Evolutionary conservation across 2,888 invertebrate genomes (phyloP), one percentile per base, ranked within the genome.

Genomic region (Heteropelma amictum): DNA sequence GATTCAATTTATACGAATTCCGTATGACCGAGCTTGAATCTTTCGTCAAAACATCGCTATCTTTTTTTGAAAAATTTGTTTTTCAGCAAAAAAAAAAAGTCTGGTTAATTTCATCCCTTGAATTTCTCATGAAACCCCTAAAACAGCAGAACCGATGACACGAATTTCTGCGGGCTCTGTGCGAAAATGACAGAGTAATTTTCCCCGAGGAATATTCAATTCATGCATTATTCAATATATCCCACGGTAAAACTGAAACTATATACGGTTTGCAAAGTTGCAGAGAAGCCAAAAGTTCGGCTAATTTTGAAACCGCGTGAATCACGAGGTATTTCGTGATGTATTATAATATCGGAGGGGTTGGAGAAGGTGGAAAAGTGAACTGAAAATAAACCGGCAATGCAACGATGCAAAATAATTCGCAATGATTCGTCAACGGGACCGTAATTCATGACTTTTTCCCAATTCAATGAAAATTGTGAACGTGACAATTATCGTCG

Each of bases 201-300:
- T 42, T 28, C 14, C 12, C 19, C 26, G 10, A 49, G 30, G 42
- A 28, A 65, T 45, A 65, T 54, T 54, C 33, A 65, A 54, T 65
- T 65, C 54, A 23, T 53, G 23, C 54, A 65, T 65, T 65, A 63
- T 65, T 54, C 42, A 54, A 65, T 54, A n/a, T n/a, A 45, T 45
- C 23, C 53, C 5, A 10, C 38, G 65, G 45, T 54, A 65, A 45
- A 54, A 42, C 30, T 14, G 6, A 7, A 26, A 42, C 42, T 14
- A 12, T 60, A 45, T 26, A 28, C 21, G 21, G 65, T 58, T 65
- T 42, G 26, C 42, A 19, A 19, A 33, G 63, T 63, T 63, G 23
- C 23, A 3, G 33, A 33, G 30, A 30, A 8, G 17, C 4, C 30
- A 33, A 53, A n/a, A 54, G 33, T 54, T 65, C 21, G 10, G 1